phyloP scores from a whole-genome alignment of 2,888 invertebrate genomes.

The Cerastoderma edule region DNA sequence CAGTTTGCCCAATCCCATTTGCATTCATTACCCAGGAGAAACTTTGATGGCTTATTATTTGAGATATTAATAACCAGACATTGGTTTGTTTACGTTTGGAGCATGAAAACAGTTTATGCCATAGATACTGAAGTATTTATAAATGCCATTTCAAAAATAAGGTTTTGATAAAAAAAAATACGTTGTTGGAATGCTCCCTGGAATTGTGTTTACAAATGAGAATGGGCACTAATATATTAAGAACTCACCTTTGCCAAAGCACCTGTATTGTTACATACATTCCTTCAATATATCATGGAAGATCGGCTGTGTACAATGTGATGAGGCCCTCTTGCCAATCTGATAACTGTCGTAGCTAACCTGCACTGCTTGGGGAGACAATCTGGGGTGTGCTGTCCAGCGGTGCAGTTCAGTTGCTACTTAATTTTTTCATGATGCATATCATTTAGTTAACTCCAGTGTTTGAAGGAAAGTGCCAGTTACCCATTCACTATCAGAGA shows the following conservation, averaged over 20 bases:
- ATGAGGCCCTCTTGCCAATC: constrained; percentile 1
- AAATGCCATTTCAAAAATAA: too few species aligned
- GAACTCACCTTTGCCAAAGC: constrained; percentile 55
- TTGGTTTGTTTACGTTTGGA: too few species aligned
- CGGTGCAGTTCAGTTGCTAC: neutral
- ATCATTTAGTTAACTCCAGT: constrained; percentile 6
- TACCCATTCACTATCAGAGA: neutral
- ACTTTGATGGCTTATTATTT: too few species aligned
- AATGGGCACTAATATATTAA: constrained; percentile 9
- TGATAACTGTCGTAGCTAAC: neutral
- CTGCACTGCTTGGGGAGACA: constrained; percentile 10
- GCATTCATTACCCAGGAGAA: too few species aligned
- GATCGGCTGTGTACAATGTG: constrained; percentile 3
- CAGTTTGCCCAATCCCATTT: constrained; percentile 15
- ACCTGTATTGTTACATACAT: constrained; percentile 38
- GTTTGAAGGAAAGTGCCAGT: constrained; percentile 1
- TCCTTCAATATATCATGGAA: constrained; percentile 50
- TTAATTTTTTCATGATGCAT: constrained; percentile 12
- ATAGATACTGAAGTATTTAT: neutral
- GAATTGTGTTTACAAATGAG: constrained; percentile 1
- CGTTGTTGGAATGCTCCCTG: too few species aligned
- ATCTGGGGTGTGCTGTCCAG: constrained; percentile 19
- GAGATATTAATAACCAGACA: too few species aligned
- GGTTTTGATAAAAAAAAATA: too few species aligned
- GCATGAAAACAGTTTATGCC: too few species aligned